These are phyloP conservation scores for Hoplostethus atlanticus DNA, from an alignment of 2,797 vertebrate genomes.

Conservation along the genomic window DNA sequence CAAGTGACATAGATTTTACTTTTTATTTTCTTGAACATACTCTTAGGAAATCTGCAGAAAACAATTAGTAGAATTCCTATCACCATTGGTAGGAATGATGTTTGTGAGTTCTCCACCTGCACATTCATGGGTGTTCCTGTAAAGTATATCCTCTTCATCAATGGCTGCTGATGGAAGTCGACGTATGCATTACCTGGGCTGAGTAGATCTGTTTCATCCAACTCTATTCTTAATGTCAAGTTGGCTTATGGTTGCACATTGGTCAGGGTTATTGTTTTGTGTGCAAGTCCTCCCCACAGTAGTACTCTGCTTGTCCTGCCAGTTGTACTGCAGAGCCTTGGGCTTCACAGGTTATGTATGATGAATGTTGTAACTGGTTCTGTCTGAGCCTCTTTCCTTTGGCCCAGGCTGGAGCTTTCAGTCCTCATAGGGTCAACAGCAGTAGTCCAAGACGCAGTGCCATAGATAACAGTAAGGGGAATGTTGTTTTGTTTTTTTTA, in stretches of 20 bases:
- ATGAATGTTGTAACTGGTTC: conserved; percentile 71
- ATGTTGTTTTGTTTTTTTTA: conserved; percentile 19
- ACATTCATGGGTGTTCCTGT: conserved; percentile 37
- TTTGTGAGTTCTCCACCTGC: conserved; percentile 36
- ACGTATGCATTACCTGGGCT: conserved; percentile 46
- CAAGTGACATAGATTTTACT: conserved; percentile 48
- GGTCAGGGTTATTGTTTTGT: conserved; percentile 49
- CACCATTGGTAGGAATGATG: background rate
- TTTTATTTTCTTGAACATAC: conserved; percentile 29
- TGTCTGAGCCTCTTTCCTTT: conserved; percentile 24
- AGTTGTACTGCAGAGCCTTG: conserved; percentile 38
- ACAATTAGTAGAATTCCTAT: conserved; percentile 18
- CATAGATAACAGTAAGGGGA: conserved; percentile 48
- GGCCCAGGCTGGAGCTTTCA: conserved; percentile 15
- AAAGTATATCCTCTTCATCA: conserved; percentile 56
- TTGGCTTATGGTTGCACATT: conserved; percentile 51
- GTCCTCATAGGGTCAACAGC: conserved; percentile 34
- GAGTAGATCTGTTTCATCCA: conserved; percentile 34
- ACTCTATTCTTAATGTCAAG: conserved; percentile 39
- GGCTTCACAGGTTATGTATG: conserved; percentile 38
- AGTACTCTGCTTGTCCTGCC: conserved; percentile 66
- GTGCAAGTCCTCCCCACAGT: conserved; percentile 62
- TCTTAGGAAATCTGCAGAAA: conserved; percentile 34
- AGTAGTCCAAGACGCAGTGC: conserved; percentile 59
- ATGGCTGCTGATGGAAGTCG: conserved; percentile 66